A percentile compares a stretch with the other conserved stretches of the same genome.
These are phyloP conservation scores for Drosophila prolongata DNA, from an alignment of 2,888 invertebrate genomes.

Conservation along the genomic window DNA sequence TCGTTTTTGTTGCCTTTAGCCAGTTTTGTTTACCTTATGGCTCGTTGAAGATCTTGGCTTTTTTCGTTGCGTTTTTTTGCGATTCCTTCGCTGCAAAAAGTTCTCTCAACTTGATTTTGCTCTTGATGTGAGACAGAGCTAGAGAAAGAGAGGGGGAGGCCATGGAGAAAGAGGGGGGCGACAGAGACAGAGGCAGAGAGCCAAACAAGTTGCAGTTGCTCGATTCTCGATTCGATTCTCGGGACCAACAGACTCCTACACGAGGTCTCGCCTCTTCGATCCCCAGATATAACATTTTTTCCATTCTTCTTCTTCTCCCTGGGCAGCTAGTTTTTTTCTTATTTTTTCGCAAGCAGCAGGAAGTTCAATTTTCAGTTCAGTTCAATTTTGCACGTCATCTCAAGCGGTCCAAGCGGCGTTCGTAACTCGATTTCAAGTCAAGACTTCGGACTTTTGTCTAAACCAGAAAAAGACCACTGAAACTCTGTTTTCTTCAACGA, in stretches of 20 bases:
- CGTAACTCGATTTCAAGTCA: slow-evolving; percentile 43
- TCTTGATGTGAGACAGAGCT: slow-evolving; percentile 17
- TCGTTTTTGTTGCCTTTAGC: slow-evolving; percentile 45
- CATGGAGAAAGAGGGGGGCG: background rate
- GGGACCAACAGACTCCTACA: slow-evolving; percentile 64
- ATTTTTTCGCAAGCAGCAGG: slow-evolving; percentile 71
- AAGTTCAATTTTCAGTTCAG: slow-evolving; percentile 78
- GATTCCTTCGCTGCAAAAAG: slow-evolving; percentile 17
- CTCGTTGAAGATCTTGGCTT: slow-evolving; percentile 66
- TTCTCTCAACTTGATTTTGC: slow-evolving; percentile 31
- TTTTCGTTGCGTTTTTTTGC: slow-evolving; percentile 25
- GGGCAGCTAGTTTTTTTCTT: slow-evolving; percentile 5
- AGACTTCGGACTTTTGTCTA: slow-evolving; percentile 22
- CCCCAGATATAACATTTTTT: slow-evolving; percentile 43
- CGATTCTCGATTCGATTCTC: slow-evolving; percentile 50
- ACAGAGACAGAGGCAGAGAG: slow-evolving; percentile 3
- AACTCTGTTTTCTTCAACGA: slow-evolving; percentile 24
- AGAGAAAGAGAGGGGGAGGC: slow-evolving; percentile 5
- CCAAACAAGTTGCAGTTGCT: slow-evolving; percentile 70
- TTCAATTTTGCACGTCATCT: slow-evolving; percentile 81
- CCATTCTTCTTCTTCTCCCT: slow-evolving; percentile 14
- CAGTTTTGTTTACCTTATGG: slow-evolving; percentile 73
- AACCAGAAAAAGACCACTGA: slow-evolving; percentile 16
- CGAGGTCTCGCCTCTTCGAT: slow-evolving; percentile 48
- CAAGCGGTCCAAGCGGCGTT: slow-evolving; percentile 64